Evolutionary conservation across 2,888 invertebrate genomes (phyloP), one percentile per base, ranked within the genome.

Genomic region (Prenolepis imparis): DNA sequence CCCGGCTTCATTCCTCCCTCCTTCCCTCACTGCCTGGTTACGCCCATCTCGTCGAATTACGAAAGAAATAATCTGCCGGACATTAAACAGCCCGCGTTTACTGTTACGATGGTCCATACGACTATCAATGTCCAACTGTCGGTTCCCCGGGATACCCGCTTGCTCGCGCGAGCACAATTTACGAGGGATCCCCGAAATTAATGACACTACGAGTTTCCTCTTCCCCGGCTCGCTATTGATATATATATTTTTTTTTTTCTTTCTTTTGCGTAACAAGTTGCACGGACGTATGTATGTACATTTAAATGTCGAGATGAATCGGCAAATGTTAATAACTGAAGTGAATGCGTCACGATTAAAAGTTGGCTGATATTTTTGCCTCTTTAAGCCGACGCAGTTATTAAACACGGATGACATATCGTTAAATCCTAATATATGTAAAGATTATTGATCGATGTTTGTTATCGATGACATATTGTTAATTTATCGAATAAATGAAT

Each of bases 171-270:
- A 24, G 11, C 36, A 8, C 12, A 55, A 57, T 57, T 67, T 55
- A 66, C 24, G 48, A 73, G 74, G 32, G 44, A 64, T 15, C 15
- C 15, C 67, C 67, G 52, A 77, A 77, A 67, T 77, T 67, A 77
- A 77, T 67, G 21, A 55, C 15, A 9, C 18, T 41, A 11, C 28
- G 66, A 55, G 55, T 6, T 48, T 8, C 8, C n/a, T n/a, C 11
- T 36, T 9, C 0, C 24, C 11, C 39, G n/a, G 12, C 21, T 48
- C 18, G 18, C 8, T 8, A n/a, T 52, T 12, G 28, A 28, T 28
- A 39, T n/a, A n/a, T n/a, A n/a, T n/a, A n/a, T n/a, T n/a, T n/a
- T n/a, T n/a, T n/a, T n/a, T n/a, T n/a, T n/a, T n/a, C n/a, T n/a
- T 64, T 72, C 48, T 77, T 9, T 12, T 5, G 24, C n/a, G 8